Conservation (phyloP, 2,888 invertebrate genomes). For the Cremastobaeus sp. region DNA sequence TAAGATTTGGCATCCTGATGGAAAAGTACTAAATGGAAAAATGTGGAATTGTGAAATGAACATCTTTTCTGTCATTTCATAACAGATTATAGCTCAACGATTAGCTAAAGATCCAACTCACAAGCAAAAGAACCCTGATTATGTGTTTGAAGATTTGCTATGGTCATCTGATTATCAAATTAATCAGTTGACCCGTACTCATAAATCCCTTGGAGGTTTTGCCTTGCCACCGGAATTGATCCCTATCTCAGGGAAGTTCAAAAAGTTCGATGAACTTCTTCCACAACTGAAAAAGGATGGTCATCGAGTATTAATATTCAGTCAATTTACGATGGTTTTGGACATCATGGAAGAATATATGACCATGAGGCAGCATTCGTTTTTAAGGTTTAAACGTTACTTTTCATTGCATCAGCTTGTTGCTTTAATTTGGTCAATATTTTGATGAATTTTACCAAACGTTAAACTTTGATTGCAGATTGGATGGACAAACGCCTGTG, state of each 20-base stretch:
- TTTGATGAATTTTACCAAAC: no score
- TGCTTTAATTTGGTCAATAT: no score
- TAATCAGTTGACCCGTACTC: slow-evolving; percentile 85
- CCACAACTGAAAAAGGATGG: slow-evolving; percentile 85
- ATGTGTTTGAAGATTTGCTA: slow-evolving; percentile 91
- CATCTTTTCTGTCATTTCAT: no score
- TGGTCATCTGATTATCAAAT: slow-evolving; percentile 96
- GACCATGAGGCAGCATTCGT: slow-evolving; percentile 85
- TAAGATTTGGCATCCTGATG: no score
- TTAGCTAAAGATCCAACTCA: slow-evolving; percentile 84
- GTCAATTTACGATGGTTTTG: slow-evolving; percentile 97
- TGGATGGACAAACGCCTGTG: slow-evolving; percentile 95
- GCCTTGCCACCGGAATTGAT: slow-evolving; percentile 85
- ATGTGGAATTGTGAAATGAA: no score
- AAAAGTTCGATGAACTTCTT: slow-evolving; percentile 87
- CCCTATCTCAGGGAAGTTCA: slow-evolving; percentile 91
- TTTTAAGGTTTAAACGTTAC: slow-evolving; percentile 81
- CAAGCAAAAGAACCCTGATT: slow-evolving; percentile 87
- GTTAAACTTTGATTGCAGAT: slow-evolving; percentile 56
- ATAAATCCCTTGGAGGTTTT: slow-evolving; percentile 83
- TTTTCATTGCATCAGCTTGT: no score
- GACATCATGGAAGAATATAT: slow-evolving; percentile 95
- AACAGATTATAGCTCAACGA: slow-evolving; percentile 83
- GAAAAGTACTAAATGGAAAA: no score
- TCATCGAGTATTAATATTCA: slow-evolving; percentile 94